Conservation (phyloP, 2,888 invertebrate species). For the Drosophila barbarae region DNA sequence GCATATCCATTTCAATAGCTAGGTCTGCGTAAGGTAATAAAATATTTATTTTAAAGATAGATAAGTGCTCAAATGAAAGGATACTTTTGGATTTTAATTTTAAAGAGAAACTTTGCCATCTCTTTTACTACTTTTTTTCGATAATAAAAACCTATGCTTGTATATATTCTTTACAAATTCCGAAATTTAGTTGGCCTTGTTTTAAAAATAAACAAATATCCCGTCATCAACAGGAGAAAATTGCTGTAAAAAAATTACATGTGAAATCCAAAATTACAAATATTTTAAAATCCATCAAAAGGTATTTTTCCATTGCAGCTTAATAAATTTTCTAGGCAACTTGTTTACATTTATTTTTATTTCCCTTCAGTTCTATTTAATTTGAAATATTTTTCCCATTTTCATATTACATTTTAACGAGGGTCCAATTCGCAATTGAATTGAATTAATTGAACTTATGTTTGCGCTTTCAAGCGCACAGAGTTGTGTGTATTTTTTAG, state of each 20-base stretch:
- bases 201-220: background rate
- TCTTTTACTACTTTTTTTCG: background rate
- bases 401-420: background rate
- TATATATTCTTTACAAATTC: background rate
- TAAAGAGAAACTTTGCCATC: no score
- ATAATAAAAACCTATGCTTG: background rate
- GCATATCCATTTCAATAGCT: constrained; percentile 2
- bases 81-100: background rate
- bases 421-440: background rate
- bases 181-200: background rate
- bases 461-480: background rate
- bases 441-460: constrained; percentile 1
- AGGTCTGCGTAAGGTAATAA: background rate
- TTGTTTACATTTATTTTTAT: background rate
- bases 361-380: background rate
- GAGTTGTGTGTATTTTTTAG: constrained; percentile 1
- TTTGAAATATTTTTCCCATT: background rate
- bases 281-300: background rate
- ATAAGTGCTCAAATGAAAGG: background rate
- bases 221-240: no score
- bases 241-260: background rate
- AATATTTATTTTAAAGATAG: background rate
- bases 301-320: background rate
- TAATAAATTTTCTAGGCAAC: no score
- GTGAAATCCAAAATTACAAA: background rate